A percentile compares a stretch with the other conserved stretches of the same genome.
phyloP scores from a whole-genome alignment of 2,113 vertebrate genomes.

The Columba livia region DNA sequence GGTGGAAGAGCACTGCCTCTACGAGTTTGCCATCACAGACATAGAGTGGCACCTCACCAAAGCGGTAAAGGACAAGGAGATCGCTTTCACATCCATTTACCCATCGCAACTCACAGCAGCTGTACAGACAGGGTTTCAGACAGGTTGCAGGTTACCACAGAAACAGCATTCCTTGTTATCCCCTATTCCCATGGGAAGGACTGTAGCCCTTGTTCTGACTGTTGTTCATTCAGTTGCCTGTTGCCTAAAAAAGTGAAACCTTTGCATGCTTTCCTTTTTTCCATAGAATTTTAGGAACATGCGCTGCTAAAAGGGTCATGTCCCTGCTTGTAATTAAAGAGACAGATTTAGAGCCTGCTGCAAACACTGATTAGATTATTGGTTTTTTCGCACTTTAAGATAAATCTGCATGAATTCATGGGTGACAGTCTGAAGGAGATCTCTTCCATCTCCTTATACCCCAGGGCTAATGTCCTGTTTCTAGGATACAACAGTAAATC shows the following conservation, averaged over 20 bases:
- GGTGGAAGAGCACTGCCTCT: neutral
- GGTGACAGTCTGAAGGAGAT: neutral
- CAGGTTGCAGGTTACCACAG: neutral
- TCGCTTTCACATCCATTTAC: neutral
- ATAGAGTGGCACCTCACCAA: neutral
- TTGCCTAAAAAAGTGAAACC: neutral
- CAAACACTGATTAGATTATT: neutral
- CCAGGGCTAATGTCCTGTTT: neutral
- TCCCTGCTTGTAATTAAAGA: slow-evolving; percentile 3
- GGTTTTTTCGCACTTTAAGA: neutral
- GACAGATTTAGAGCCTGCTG: neutral
- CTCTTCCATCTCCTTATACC: neutral
- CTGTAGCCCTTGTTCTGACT: neutral
- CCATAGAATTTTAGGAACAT: neutral
- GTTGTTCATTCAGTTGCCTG: neutral
- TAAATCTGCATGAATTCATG: neutral
- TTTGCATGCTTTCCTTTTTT: neutral
- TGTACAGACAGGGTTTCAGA: neutral
- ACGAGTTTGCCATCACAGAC: rapidly evolving
- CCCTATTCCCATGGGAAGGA: neutral
- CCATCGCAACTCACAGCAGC: neutral
- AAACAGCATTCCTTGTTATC: neutral
- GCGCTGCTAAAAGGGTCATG: neutral
- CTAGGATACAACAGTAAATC: slow-evolving; percentile 35
- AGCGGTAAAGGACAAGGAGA: neutral